phyloP scores from a whole-genome alignment of 2,797 vertebrate genomes.

The Acipenser ruthenus region DNA sequence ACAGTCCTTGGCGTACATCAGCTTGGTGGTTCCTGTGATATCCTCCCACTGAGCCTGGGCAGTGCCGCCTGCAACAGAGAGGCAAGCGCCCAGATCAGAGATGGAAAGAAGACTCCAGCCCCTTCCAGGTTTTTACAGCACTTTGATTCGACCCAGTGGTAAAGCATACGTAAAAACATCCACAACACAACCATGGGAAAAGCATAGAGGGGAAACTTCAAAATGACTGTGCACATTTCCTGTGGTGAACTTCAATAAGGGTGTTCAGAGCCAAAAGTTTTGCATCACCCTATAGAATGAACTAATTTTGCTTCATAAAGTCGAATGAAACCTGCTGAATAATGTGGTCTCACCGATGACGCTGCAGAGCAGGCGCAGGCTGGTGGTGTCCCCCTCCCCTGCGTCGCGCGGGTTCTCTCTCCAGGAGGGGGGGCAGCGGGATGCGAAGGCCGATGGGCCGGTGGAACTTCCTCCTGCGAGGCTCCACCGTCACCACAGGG shows the following conservation, averaged over 20 bases:
- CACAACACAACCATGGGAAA: too few relatives aligned
- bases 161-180: background rate
- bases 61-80: conserved; percentile 73
- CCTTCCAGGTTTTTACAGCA: conserved; percentile 28
- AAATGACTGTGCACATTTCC: too few relatives aligned
- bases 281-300: too few relatives aligned
- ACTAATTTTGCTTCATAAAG: too few relatives aligned
- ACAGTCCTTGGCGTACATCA: conserved; percentile 85
- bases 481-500: conserved; percentile 94
- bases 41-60: conserved; percentile 97
- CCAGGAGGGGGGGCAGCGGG: conserved; percentile 90
- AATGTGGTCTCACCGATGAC: conserved; percentile 74
- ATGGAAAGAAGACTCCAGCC: conserved; percentile 23
- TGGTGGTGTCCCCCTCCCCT: conserved; percentile 91
- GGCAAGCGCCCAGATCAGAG: conserved; percentile 10
- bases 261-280: too few relatives aligned
- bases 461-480: conserved; percentile 90
- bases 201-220: too few relatives aligned
- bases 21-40: conserved; percentile 95
- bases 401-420: conserved; percentile 82
- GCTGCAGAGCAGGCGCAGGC: conserved; percentile 91
- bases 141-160: conserved; percentile 11
- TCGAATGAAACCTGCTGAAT: too few relatives aligned
- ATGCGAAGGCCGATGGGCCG: conserved; percentile 90
- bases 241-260: too few relatives aligned